These are phyloP conservation scores for Camponotus floridanus DNA, from an alignment of 1,140 invertebrate species.

Conservation along the genomic window DNA sequence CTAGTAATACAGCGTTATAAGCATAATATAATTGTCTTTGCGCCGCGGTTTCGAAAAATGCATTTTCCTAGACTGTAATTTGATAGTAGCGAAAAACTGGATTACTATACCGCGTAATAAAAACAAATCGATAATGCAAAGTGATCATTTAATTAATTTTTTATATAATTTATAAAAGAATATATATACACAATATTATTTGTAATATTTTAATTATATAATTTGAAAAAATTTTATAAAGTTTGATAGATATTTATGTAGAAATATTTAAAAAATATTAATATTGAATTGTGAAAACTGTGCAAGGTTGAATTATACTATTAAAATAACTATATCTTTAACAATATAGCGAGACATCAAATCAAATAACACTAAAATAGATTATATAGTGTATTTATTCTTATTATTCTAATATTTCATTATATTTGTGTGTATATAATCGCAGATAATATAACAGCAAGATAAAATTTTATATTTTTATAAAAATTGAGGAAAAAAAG, in stretches of 20 bases:
- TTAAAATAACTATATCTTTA: background rate
- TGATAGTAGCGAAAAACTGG: background rate
- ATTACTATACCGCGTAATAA: background rate
- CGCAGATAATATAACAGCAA: background rate
- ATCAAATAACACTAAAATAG: no score
- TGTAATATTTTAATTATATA: background rate
- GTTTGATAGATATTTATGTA: no score
- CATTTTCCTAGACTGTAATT: background rate
- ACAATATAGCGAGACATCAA: no score
- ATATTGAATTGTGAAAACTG: background rate
- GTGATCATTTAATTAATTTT: slow-evolving; percentile 26
- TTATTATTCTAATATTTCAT: no score
- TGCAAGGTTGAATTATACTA: background rate
- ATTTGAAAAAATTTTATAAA: background rate
- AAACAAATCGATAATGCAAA: background rate
- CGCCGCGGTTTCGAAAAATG: background rate
- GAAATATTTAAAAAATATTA: background rate
- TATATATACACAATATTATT: background rate
- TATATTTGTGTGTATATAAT: no score
- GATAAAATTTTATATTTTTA: background rate
- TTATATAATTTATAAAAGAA: background rate
- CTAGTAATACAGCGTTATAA: slow-evolving; percentile 67
- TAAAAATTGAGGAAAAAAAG: background rate
- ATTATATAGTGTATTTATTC: no score
- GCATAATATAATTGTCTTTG: background rate